phyloP scores from a whole-genome alignment of 1,140 invertebrate genomes.

The Pseudomyrmex cubaensis region DNA sequence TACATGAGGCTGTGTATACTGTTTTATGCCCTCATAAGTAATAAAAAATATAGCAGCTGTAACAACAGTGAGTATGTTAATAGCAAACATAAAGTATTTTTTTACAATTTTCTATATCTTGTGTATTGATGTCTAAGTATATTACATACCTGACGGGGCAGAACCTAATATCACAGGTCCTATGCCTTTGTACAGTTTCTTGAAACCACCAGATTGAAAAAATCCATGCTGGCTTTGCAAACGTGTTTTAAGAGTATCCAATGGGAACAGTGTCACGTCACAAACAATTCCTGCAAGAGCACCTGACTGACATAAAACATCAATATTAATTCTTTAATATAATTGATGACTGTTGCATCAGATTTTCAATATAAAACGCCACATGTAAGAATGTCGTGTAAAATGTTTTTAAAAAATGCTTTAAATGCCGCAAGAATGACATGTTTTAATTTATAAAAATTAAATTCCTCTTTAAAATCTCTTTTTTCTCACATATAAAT shows the following conservation, averaged over 20 bases:
- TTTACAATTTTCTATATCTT: background rate
- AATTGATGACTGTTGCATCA: background rate
- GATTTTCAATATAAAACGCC: background rate
- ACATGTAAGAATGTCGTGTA: too few relatives aligned
- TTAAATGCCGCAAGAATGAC: too few relatives aligned
- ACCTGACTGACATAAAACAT: constrained; percentile 87
- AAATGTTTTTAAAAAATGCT: too few relatives aligned
- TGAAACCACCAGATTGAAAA: constrained; percentile 94
- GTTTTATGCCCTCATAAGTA: constrained; percentile 95
- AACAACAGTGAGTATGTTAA: constrained; percentile 74
- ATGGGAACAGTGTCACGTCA: constrained; percentile 94
- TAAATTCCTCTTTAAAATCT: too few relatives aligned
- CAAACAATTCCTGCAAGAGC: constrained; percentile 90
- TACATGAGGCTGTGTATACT: constrained; percentile 84
- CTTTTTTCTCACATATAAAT: too few relatives aligned
- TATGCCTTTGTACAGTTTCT: constrained; percentile 94
- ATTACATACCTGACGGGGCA: constrained; percentile 91
- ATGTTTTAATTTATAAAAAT: too few relatives aligned
- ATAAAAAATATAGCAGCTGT: constrained; percentile 96
- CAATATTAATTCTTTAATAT: constrained; percentile 51
- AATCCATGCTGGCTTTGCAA: constrained; percentile 96
- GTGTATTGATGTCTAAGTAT: constrained; percentile 8
- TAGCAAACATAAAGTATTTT: constrained; percentile 22
- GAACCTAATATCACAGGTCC: constrained; percentile 94
- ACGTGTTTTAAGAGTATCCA: constrained; percentile 98